Percentiles rank a stretch among this genome's conserved stretches.
Conservation (phyloP, 2,797 vertebrate species). For the Ctenopoma multispine region DNA sequence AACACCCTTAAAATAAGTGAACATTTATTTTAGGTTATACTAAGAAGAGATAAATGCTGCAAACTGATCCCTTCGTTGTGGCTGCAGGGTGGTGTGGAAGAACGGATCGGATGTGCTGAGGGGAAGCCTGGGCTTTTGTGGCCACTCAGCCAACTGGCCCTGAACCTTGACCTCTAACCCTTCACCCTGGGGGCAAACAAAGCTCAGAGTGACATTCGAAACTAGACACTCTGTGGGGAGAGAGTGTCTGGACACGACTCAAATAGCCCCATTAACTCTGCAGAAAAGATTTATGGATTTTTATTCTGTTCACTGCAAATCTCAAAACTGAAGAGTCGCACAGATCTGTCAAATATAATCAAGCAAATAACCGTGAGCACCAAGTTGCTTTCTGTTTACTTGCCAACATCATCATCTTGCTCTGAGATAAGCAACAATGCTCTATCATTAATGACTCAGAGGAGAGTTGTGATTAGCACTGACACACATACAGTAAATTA, state of each 20-base stretch:
- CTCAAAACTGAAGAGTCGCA: slow-evolving; percentile 56
- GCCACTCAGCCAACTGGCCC: slow-evolving; percentile 85
- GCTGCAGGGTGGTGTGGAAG: slow-evolving; percentile 69
- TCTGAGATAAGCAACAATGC: slow-evolving; percentile 52
- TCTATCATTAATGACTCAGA: slow-evolving; percentile 66
- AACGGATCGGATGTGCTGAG: slow-evolving; percentile 79
- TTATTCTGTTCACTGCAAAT: slow-evolving; percentile 62
- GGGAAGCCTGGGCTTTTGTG: slow-evolving; percentile 81
- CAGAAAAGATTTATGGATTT: slow-evolving; percentile 81
- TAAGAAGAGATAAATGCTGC: slow-evolving; percentile 73
- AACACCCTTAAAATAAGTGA: slow-evolving; percentile 47
- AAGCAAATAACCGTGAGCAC: slow-evolving; percentile 72
- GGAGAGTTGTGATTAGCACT: slow-evolving; percentile 53
- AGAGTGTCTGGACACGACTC: slow-evolving; percentile 82
- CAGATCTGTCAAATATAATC: slow-evolving; percentile 71
- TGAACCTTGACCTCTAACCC: slow-evolving; percentile 85
- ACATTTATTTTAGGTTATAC: slow-evolving; percentile 64
- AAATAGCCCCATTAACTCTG: slow-evolving; percentile 84
- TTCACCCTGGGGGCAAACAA: slow-evolving; percentile 85
- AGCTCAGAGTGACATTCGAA: slow-evolving; percentile 87
- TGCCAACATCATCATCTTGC: slow-evolving; percentile 69
- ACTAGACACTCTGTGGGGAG: slow-evolving; percentile 83
- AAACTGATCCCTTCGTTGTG: slow-evolving; percentile 72
- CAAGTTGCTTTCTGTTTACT: slow-evolving; percentile 68
- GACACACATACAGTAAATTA: slow-evolving; percentile 55